Evolutionary conservation across 2,888 invertebrate species (phyloP).

Genomic region (Oscheius sp.): DNA sequence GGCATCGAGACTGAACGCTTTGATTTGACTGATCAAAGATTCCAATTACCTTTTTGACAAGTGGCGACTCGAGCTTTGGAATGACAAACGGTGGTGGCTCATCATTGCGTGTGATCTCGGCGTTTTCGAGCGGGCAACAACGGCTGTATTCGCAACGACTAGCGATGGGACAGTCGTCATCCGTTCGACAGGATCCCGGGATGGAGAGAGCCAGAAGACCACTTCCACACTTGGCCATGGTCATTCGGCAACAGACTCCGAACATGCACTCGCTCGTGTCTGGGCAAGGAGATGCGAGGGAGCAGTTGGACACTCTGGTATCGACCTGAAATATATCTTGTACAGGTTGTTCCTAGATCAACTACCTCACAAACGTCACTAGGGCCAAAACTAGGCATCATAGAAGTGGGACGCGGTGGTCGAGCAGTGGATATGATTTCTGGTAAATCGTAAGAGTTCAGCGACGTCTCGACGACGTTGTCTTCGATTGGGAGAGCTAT

Average conservation of each 20-base stretch:
- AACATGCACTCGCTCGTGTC: slow-evolving; percentile 59
- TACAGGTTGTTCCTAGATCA: not conserved
- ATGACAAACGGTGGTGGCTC: slow-evolving; percentile 8
- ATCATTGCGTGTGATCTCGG: slow-evolving; percentile 30
- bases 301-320: slow-evolving; percentile 47
- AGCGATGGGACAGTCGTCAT: slow-evolving; percentile 61
- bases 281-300: slow-evolving; percentile 57
- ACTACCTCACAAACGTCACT: slow-evolving; percentile 34
- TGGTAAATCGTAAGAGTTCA: slow-evolving; percentile 1
- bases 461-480: slow-evolving; percentile 15
- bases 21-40: not conserved
- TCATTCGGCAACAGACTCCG: slow-evolving; percentile 56
- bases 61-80: slow-evolving; percentile 11
- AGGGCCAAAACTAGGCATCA: slow-evolving; percentile 32
- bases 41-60: slow-evolving; percentile 3
- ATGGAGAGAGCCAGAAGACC: slow-evolving; percentile 55
- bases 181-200: slow-evolving; percentile 48
- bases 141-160: slow-evolving; percentile 58
- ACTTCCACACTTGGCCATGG: slow-evolving; percentile 45
- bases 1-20: slow-evolving; percentile 46
- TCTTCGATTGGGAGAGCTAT: slow-evolving; percentile 27
- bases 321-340: slow-evolving; percentile 38
- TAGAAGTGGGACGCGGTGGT: slow-evolving; percentile 12
- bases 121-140: slow-evolving; percentile 57
- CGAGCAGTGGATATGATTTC: not conserved